Conservation (phyloP, 2,113 vertebrate genomes). For the Campylorhamphus procurvoides region DNA sequence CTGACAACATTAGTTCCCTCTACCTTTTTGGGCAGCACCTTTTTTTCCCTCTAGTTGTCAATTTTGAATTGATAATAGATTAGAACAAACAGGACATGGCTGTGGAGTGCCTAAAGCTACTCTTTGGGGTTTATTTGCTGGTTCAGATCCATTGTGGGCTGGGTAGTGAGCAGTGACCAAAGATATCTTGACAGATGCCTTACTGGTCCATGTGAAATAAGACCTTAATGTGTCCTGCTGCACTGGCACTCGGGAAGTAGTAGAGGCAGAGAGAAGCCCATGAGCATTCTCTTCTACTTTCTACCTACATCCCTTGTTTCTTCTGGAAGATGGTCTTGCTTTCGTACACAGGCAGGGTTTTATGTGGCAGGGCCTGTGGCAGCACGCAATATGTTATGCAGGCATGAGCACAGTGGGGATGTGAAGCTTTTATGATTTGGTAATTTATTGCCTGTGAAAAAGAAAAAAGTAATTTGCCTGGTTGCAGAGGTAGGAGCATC, state of each 20-base stretch:
- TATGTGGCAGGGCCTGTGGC: background rate
- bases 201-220: background rate
- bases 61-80: background rate
- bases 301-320: background rate
- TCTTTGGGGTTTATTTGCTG: background rate
- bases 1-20: background rate
- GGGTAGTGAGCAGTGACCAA: background rate
- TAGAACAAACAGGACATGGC: background rate
- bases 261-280: background rate
- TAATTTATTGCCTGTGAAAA: background rate
- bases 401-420: background rate
- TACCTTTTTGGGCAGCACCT: background rate
- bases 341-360: background rate
- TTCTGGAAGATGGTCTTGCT: background rate
- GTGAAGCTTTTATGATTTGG: background rate
- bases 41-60: background rate
- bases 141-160: background rate
- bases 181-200: background rate
- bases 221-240: background rate
- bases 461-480: background rate
- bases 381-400: background rate
- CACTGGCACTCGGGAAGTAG: accelerated
- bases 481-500: background rate
- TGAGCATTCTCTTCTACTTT: background rate
- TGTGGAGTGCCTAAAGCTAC: background rate